phyloP scores from a whole-genome alignment of 2,113 vertebrate genomes.

The Dasyornis broadbenti region DNA sequence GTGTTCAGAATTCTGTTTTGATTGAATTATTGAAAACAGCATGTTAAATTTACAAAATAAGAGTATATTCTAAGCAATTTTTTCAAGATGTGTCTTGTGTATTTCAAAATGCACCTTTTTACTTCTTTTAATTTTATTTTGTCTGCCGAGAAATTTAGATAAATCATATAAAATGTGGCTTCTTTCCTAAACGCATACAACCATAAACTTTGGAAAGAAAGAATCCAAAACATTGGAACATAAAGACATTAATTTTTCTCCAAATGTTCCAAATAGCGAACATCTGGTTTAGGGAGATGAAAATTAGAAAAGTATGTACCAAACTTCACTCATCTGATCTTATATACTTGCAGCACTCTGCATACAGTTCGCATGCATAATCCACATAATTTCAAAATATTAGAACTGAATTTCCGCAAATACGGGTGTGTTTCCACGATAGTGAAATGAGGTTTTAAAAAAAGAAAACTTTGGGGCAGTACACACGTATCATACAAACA shows the following conservation, averaged over 20 bases:
- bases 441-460: not conserved
- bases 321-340: not conserved
- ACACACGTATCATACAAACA: not conserved
- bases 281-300: not conserved
- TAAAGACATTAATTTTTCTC: not conserved
- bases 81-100: not conserved
- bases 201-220: not conserved
- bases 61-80: not conserved
- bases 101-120: not conserved
- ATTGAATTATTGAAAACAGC: not conserved
- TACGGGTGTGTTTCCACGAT: not conserved
- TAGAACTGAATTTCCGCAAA: not conserved
- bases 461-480: not conserved
- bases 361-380: not conserved
- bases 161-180: not conserved
- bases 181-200: not conserved
- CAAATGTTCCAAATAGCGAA: not conserved
- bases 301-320: not conserved
- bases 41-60: not conserved
- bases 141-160: not conserved
- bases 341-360: not conserved
- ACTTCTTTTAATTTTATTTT: not conserved
- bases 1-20: not conserved
- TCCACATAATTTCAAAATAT: not conserved
- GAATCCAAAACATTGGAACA: not conserved